A percentile compares a stretch with the other conserved stretches of the same genome.
Conservation (phyloP, 2,797 vertebrate species). For the Corythornis leucogaster region DNA sequence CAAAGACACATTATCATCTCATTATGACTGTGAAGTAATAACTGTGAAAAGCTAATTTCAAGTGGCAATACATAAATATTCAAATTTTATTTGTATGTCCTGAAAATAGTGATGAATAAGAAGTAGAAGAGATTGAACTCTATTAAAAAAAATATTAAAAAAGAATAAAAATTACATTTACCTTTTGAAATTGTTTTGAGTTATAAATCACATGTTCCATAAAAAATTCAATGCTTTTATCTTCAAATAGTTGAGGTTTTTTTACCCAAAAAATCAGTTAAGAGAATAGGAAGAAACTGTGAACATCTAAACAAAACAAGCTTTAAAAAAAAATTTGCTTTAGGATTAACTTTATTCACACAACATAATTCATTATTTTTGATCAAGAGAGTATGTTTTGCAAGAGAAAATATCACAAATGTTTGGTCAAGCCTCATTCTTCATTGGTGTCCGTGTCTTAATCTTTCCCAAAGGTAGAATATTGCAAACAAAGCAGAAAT, state of each 20-base stretch:
- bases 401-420: conserved; percentile 8
- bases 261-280: not conserved
- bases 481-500: not conserved
- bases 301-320: not conserved
- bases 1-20: conserved; percentile 55
- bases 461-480: not conserved
- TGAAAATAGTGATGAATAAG: conserved; percentile 18
- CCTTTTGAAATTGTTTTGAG: not conserved
- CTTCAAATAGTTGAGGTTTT: not conserved
- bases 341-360: not conserved
- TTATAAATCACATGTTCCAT: not conserved
- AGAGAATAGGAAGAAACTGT: not conserved
- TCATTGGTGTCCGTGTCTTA: not conserved
- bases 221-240: not conserved
- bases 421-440: not conserved
- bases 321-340: not conserved
- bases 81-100: conserved; percentile 12
- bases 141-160: not conserved
- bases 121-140: not conserved
- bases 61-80: conserved; percentile 44
- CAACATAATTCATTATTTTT: not conserved
- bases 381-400: not conserved
- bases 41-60: conserved; percentile 41
- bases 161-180: not conserved
- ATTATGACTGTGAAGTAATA: conserved; percentile 50